A percentile compares a stretch with the other conserved stretches of the same genome.
Evolutionary conservation across 2,113 vertebrate species (phyloP).

Genomic region (Trematomus loennbergii): DNA sequence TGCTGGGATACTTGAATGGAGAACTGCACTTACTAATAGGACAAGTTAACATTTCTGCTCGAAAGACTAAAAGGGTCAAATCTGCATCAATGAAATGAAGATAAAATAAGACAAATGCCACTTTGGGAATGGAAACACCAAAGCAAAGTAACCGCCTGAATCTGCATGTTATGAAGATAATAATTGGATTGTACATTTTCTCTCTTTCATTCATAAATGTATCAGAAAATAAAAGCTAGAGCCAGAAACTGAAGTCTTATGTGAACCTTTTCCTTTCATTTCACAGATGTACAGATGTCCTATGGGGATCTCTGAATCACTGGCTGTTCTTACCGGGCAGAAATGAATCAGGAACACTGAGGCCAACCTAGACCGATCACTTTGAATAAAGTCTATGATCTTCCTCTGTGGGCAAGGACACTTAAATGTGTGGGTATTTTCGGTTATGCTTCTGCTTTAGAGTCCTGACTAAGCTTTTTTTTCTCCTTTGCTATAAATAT

Average conservation of each 20-base stretch:
- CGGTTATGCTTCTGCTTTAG: slow-evolving; percentile 5
- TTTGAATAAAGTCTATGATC: background rate
- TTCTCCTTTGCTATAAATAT: slow-evolving; percentile 24
- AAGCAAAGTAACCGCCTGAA: background rate
- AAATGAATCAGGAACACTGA: background rate
- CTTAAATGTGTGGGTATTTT: slow-evolving; percentile 7
- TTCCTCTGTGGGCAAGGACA: background rate
- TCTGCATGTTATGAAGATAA: background rate
- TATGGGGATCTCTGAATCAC: background rate
- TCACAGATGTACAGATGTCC: background rate
- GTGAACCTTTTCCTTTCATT: background rate
- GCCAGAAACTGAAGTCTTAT: background rate
- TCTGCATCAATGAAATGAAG: background rate
- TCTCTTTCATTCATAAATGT: background rate
- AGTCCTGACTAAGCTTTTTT: slow-evolving; percentile 25
- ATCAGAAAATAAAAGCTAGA: background rate
- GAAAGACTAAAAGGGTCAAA: background rate
- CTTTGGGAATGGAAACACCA: background rate
- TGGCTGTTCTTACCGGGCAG: background rate
- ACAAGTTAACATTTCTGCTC: background rate
- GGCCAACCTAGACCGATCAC: background rate
- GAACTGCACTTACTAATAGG: too few relatives aligned
- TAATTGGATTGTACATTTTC: background rate
- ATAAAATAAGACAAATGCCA: background rate
- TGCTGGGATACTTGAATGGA: background rate